A percentile compares a stretch with the other conserved stretches of the same genome.
These are phyloP conservation scores for Amiota minor DNA, from an alignment of 2,888 invertebrate species.

Conservation along the genomic window DNA sequence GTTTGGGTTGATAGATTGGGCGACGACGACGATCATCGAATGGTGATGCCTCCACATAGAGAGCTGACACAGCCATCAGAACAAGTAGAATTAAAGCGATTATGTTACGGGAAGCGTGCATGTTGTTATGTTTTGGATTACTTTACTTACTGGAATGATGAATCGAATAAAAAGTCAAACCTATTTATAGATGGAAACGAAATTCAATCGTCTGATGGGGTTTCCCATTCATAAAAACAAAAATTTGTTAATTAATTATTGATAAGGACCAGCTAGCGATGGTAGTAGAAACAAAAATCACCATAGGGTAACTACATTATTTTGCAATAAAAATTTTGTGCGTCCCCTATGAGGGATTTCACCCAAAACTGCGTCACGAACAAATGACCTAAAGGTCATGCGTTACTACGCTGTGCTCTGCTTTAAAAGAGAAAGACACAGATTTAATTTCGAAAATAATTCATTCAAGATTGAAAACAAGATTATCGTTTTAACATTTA, in stretches of 20 bases:
- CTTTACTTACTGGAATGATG: constrained; percentile 15
- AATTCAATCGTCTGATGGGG: background rate
- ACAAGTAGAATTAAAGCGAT: constrained; percentile 38
- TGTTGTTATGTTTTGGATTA: background rate
- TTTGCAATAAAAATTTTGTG: no score
- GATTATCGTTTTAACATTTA: background rate
- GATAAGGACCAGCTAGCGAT: constrained; percentile 7
- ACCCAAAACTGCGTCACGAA: no score
- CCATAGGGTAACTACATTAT: constrained; percentile 3
- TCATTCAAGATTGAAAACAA: constrained; percentile 8
- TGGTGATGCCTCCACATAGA: constrained; percentile 37
- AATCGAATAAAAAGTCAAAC: background rate
- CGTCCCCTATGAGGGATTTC: no score
- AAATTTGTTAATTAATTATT: background rate
- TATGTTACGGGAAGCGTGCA: constrained; percentile 4
- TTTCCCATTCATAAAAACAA: background rate
- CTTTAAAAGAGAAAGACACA: constrained; percentile 14
- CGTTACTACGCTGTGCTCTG: background rate
- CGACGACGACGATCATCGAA: constrained; percentile 35
- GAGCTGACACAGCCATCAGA: constrained; percentile 36
- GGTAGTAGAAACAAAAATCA: constrained; percentile 9
- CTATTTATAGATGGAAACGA: constrained; percentile 13
- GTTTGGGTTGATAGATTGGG: background rate
- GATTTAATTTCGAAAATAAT: background rate
- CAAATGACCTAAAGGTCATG: no score